Evolutionary conservation across 2,113 vertebrate species (phyloP).

Genomic region (Perognathus longimembris): DNA sequence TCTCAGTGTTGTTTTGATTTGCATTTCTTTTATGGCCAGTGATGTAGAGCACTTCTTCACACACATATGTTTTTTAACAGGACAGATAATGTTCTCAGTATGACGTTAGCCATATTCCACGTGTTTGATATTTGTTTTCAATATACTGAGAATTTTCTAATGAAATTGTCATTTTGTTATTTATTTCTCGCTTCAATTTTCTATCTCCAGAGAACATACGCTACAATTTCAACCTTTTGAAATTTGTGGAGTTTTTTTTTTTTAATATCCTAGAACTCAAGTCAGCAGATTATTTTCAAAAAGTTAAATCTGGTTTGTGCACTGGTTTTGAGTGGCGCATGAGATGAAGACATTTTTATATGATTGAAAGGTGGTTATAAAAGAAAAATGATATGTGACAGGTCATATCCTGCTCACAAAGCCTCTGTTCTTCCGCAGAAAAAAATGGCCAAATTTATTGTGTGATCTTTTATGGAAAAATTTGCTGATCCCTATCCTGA

Average conservation of each 20-base stretch:
- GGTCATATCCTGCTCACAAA: background rate
- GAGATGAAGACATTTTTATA: background rate
- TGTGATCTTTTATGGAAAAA: background rate
- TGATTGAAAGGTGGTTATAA: background rate
- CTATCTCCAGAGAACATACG: background rate
- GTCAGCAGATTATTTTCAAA: background rate
- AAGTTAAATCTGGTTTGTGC: background rate
- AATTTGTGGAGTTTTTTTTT: constrained; percentile 30
- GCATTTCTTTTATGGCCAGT: too few species aligned
- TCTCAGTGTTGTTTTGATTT: too few species aligned
- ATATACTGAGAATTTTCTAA: background rate
- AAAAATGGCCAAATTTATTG: background rate
- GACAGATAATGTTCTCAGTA: too few species aligned
- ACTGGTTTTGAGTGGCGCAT: background rate
- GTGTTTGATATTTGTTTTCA: background rate
- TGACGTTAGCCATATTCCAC: too few species aligned
- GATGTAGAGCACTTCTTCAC: too few species aligned
- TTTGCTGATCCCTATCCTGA: background rate
- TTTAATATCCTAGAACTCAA: background rate
- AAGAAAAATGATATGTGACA: background rate
- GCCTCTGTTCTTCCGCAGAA: background rate
- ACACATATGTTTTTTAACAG: too few species aligned
- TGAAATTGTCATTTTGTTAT: constrained; percentile 17
- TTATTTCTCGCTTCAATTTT: constrained; percentile 35
- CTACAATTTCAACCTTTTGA: background rate